Evolutionary conservation across 1,140 invertebrate genomes (phyloP).

Genomic region (Diorhabda carinulata): DNA sequence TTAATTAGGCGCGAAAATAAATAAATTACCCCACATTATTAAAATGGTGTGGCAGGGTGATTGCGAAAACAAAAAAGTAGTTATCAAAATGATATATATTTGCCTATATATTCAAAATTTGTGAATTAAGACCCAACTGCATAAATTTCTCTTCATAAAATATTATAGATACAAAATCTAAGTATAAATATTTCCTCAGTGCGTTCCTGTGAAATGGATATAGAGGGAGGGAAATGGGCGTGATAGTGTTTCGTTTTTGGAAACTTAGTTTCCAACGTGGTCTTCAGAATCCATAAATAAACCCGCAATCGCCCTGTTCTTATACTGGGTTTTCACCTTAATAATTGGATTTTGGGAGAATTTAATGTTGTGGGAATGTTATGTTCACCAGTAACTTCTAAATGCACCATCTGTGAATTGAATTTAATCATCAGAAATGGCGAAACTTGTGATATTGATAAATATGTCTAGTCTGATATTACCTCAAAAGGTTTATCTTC

Average conservation of each 20-base stretch:
- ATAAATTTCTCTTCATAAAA: no score
- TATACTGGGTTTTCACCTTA: neutral
- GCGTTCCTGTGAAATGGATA: neutral
- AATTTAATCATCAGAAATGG: no score
- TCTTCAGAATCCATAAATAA: constrained; percentile 3
- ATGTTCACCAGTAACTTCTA: no score
- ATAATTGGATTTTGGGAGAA: constrained; percentile 2
- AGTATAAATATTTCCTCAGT: neutral
- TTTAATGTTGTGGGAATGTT: constrained; percentile 1
- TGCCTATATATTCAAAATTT: neutral
- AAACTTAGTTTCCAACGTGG: neutral
- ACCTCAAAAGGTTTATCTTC: no score
- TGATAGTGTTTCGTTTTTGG: neutral
- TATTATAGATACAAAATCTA: no score
- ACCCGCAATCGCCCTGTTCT: neutral
- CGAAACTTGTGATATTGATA: no score
- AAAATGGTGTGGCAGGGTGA: neutral
- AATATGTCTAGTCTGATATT: no score
- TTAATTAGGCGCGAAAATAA: neutral
- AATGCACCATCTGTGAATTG: no score
- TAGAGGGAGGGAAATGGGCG: neutral
- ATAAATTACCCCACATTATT: neutral
- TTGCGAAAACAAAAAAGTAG: neutral
- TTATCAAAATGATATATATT: neutral
- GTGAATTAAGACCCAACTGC: neutral